Evolutionary conservation across 2,113 vertebrate species (phyloP).

Genomic region (Pica pica): DNA sequence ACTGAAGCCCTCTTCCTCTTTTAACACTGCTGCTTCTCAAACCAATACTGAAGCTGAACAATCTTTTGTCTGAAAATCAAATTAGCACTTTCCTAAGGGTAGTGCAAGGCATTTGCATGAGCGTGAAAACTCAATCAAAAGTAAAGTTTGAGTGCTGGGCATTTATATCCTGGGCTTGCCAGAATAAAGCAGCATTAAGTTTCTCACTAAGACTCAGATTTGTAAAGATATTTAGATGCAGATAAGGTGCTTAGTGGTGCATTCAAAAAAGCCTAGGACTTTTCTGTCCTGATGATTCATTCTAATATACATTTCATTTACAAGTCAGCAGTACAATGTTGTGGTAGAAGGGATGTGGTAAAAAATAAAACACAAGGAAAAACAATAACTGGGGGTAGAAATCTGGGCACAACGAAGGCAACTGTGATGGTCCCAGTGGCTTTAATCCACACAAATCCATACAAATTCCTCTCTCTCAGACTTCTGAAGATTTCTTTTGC

Average conservation of each 20-base stretch:
- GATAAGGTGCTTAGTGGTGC: slow-evolving; percentile 36
- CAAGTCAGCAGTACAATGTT: background rate
- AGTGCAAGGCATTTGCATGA: background rate
- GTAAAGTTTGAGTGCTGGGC: background rate
- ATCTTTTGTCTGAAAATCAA: background rate
- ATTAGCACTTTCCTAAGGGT: background rate
- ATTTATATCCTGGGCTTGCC: background rate
- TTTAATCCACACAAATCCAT: background rate
- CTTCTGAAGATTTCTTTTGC: background rate
- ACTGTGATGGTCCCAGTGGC: background rate
- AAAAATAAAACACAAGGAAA: background rate
- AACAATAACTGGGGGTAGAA: background rate
- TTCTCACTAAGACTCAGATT: slow-evolving; percentile 18
- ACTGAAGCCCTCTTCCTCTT: background rate
- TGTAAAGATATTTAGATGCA: slow-evolving; percentile 50
- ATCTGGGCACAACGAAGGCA: background rate
- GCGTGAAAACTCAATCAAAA: slow-evolving; percentile 27
- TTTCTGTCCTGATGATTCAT: slow-evolving; percentile 28
- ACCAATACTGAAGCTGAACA: background rate
- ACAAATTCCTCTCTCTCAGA: background rate
- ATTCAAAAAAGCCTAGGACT: slow-evolving; percentile 37
- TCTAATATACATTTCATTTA: slow-evolving; percentile 31
- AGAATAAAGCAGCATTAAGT: slow-evolving; percentile 4
- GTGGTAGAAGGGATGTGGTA: background rate
- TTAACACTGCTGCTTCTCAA: background rate